Evolutionary conservation across 2,113 vertebrate species (phyloP).

Genomic region (Zeus faber): DNA sequence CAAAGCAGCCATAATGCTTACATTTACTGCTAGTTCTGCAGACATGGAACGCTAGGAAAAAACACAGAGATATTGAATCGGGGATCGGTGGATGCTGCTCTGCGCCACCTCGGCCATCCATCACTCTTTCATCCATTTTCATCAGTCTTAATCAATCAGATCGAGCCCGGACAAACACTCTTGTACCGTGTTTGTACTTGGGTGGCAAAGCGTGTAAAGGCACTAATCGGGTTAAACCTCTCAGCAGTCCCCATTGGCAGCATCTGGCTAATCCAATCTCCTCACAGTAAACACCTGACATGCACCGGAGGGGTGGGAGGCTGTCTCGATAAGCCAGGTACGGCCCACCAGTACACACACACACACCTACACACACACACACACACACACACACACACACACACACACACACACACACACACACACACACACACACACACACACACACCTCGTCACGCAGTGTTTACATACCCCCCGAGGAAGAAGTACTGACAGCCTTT

Average conservation of each 20-base stretch:
- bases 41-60: too few relatives aligned
- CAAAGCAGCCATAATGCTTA: too few relatives aligned
- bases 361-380: constrained; percentile 10
- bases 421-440: constrained; percentile 18
- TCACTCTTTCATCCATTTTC: constrained; percentile 33
- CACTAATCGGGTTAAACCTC: constrained; percentile 54
- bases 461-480: too few relatives aligned
- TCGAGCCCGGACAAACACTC: constrained; percentile 17
- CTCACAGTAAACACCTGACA: constrained; percentile 46
- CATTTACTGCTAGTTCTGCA: too few relatives aligned
- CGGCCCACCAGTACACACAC: constrained; percentile 17
- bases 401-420: constrained; percentile 12
- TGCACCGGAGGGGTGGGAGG: constrained; percentile 13
- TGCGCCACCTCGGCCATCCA: constrained; percentile 24
- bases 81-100: constrained; percentile 1
- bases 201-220: background rate
- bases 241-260: constrained; percentile 33
- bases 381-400: constrained; percentile 8
- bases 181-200: background rate
- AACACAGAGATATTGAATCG: too few relatives aligned
- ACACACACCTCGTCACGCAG: background rate
- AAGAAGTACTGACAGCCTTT: background rate
- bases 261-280: constrained; percentile 53
- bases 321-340: constrained; percentile 58
- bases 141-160: constrained; percentile 39